phyloP scores from a whole-genome alignment of 37 sponge, comb jelly and placozoan genomes.

The Bolinopsis microptera region DNA sequence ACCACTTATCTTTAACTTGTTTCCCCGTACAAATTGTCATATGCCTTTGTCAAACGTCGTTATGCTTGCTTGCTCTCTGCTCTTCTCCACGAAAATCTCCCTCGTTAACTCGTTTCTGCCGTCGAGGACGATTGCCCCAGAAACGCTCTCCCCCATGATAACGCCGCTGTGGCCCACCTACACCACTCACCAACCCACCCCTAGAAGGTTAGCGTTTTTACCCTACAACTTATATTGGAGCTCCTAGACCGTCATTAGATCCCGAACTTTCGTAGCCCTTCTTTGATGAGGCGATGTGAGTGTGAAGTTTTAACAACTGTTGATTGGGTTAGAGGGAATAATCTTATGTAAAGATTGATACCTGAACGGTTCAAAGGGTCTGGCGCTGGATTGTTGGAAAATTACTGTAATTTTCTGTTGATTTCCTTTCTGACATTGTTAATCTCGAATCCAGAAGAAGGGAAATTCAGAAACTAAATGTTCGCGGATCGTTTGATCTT shows the following conservation, averaged over 20 bases:
- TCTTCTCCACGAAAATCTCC: not conserved
- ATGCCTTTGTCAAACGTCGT: not conserved
- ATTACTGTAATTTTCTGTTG: not conserved
- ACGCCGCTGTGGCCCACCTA: not conserved
- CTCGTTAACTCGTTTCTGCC: not conserved
- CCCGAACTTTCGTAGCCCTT: not conserved
- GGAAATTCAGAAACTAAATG: not conserved
- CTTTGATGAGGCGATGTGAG: not conserved
- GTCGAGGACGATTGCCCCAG: not conserved
- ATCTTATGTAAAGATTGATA: not conserved
- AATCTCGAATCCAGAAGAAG: not conserved
- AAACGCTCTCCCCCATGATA: not conserved
- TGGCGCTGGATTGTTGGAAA: not conserved
- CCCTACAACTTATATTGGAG: too few species aligned
- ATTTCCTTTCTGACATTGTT: not conserved
- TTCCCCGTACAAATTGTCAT: not conserved
- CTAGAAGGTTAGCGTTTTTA: not conserved
- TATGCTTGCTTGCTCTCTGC: constrained; percentile 7
- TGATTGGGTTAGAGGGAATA: not conserved
- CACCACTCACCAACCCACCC: not conserved
- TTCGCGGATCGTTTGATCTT: not conserved
- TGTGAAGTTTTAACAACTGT: not conserved
- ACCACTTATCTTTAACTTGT: not conserved
- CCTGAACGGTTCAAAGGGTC: not conserved
- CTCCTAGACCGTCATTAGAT: not conserved